These are phyloP conservation scores for Lapara coniferarum DNA, from an alignment of 2,888 invertebrate species.

Conservation along the genomic window DNA sequence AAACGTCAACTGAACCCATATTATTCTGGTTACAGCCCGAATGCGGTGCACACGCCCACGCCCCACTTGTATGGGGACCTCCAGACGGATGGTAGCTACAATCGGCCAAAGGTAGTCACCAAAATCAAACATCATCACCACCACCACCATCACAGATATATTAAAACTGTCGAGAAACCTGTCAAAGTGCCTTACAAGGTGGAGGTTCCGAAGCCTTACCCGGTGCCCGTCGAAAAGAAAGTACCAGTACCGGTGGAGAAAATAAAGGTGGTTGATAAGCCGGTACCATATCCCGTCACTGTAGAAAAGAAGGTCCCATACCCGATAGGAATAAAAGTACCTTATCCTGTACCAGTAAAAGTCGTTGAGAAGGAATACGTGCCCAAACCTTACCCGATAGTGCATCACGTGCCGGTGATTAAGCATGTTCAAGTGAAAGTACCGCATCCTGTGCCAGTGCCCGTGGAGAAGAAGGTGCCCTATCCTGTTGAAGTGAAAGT, in stretches of 20 bases:
- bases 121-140: constrained; percentile 86
- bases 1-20: constrained; percentile 59
- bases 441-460: constrained; percentile 67
- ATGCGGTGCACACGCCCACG: constrained; percentile 49
- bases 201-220: constrained; percentile 83
- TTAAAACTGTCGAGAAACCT: constrained; percentile 85
- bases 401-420: constrained; percentile 71
- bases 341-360: constrained; percentile 78
- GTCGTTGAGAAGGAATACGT: constrained; percentile 79
- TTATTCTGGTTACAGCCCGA: constrained; percentile 66
- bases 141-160: constrained; percentile 86
- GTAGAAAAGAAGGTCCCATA: constrained; percentile 77
- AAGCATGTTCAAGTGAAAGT: constrained; percentile 74
- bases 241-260: constrained; percentile 67
- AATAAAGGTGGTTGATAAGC: constrained; percentile 65
- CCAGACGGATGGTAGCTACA: constrained; percentile 58
- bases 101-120: constrained; percentile 58
- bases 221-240: constrained; percentile 71
- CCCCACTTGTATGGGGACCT: constrained; percentile 55
- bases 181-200: constrained; percentile 78
- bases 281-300: constrained; percentile 70
- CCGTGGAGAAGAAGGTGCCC: constrained; percentile 72
- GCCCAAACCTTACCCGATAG: constrained; percentile 75
- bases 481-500: constrained; percentile 70
- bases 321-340: constrained; percentile 73